Base-by-base conservation (phyloP, 2,797 vertebrate species). In the Pteronotus mesoamericanus region DNA sequence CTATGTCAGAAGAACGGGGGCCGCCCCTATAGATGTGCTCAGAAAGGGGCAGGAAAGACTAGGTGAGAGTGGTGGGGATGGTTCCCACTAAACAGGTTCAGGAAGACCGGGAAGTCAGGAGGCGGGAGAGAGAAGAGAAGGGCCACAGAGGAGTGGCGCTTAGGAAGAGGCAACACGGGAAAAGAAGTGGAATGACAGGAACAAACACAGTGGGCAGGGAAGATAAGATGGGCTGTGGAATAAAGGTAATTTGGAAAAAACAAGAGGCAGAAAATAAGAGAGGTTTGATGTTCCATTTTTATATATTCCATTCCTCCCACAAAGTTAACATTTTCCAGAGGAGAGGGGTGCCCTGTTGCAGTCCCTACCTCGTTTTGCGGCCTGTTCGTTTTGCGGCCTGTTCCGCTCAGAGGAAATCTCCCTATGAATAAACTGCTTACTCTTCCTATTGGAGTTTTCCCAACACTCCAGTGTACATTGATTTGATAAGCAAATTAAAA, bases 401-500 rank as follows among this genome's bases (percentile, higher is more conserved):
- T 19, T 82, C 21, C 21, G 18, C 16, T 90, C 71, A n/a, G 32
- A 94, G 55, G 22, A 84, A 44, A 59, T 83, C 48, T 90, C 39
- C 14, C 15, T 88, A 48, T 84, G 10, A 91, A 11, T 72, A 68
- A 53, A 44, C 39, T 66, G 66, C 48, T 48, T 86, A 26, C 22
- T 75, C 18, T 88, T 55, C 78, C 61, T 75, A 4, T 64, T 64
- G 71, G 80, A 51, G 21, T 57, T 96, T 91, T 55, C 32, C 74
- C 57, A 16, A 11, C 4, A 37, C 57, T 69, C 37, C 19, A 26
- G 22, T 12, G 22, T 19, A 74, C 29, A 9, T 22, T 46, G 79
- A 77, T 34, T 66, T 32, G 51, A 95, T 64, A 87, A 85, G 29
- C n/a, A 61, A 91, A 85, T 75, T 64, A 42, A 55, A 95, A 91